Base-by-base conservation (phyloP, 1,140 invertebrate species). In the Potamilus streckersoni region DNA sequence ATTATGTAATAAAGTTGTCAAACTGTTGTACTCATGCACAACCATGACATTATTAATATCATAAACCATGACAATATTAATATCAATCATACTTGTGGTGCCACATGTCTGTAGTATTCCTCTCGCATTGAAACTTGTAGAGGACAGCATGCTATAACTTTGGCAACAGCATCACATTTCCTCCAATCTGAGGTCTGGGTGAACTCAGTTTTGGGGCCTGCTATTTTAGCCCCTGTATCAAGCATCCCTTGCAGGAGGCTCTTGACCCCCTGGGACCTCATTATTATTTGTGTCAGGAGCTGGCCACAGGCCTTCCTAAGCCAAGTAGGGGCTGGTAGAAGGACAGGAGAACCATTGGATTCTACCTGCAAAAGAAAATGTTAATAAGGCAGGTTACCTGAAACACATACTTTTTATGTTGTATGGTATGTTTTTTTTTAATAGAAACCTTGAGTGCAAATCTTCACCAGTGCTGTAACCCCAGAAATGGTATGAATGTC, bases 211-310 rank as follows among this genome's bases (percentile, higher is more conserved):
- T 20, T 49, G 23, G 6, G 38, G 63, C n/a, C 69, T 73, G 61
- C 76, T 70, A 31, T 68, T 49, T 57, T 71, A 55, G 65, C 64
- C 60, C 71, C 71, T 31, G 76, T 92, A 89, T 81, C 91, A 55
- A 90, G 88, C 72, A 90, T 87, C 74, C 91, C 91, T 77, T 93
- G 92, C 71, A 93, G 91, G 81, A 95, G 92, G 71, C 92, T 92
- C 79, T 90, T 83, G 49, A 93, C 87, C 15, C 94, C 94, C 83
- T 92, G 92, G 2, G 92, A 84, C 79, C 91, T 86, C 63, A 92
- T 85, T 27, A 95, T 87, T 69, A 91, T 90, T 27, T 91, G 82
- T 56, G 92, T 92, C 76, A 95, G 86, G 80, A 93, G 92, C 69
- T 91, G 91, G 67, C 91, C 90, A 78, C 93, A 92, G n/a, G 90